Conservation (phyloP, 2,113 vertebrate species). For the Rhinichthys klamathensis region DNA sequence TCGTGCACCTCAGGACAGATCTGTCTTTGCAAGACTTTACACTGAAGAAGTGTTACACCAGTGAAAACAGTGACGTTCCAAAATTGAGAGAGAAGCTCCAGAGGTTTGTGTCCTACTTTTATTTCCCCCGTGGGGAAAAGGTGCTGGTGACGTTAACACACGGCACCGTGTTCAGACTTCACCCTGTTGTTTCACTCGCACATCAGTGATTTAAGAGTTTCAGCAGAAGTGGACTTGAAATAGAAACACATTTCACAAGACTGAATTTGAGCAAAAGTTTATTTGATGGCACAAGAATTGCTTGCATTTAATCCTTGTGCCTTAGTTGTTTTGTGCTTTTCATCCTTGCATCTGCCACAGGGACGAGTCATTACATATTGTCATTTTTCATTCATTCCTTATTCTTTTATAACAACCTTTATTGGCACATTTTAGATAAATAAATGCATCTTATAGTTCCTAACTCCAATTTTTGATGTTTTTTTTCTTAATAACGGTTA, state of each 20-base stretch:
- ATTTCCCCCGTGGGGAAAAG: constrained; percentile 20
- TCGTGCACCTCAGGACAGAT: not conserved
- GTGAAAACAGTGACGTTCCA: not conserved
- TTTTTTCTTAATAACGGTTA: not conserved
- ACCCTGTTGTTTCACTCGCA: not conserved
- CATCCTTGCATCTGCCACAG: constrained; percentile 5
- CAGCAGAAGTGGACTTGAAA: constrained; percentile 20
- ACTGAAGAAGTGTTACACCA: not conserved
- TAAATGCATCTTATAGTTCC: constrained; percentile 33
- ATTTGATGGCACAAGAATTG: constrained; percentile 22
- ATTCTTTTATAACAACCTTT: constrained; percentile 41
- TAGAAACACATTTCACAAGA: constrained; percentile 19
- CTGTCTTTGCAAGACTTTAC: not conserved
- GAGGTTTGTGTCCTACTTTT: constrained; percentile 24
- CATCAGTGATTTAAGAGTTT: not conserved
- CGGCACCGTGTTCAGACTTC: not conserved
- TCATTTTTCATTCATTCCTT: constrained; percentile 8
- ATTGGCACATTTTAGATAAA: constrained; percentile 35
- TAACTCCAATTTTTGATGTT: not conserved
- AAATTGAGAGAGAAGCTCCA: constrained; percentile 15
- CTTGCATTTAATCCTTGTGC: constrained; percentile 30
- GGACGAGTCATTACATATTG: constrained; percentile 27
- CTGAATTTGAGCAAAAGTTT: not conserved
- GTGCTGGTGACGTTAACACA: not conserved
- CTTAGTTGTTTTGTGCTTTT: constrained; percentile 19